phyloP scores from a whole-genome alignment of 1,140 invertebrate species.

The Sminthurides bifidus region DNA sequence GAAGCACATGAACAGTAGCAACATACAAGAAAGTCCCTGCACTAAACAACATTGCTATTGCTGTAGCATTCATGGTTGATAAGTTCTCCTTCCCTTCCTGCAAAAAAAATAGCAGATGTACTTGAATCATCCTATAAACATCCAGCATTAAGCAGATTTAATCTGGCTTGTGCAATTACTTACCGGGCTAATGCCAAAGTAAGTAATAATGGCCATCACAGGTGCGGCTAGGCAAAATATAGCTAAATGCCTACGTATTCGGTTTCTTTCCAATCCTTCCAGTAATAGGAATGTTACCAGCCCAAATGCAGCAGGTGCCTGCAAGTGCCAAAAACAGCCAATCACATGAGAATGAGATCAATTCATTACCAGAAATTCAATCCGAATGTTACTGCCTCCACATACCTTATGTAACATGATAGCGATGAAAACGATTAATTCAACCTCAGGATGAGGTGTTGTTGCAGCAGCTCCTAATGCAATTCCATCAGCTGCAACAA shows the following conservation, averaged over 20 bases:
- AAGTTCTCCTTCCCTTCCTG: conserved; percentile 55
- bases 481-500: conserved; percentile 74
- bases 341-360: conserved; percentile 2
- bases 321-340: background rate
- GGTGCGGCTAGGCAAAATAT: conserved; percentile 91
- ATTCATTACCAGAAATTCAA: too few relatives aligned
- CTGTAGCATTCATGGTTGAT: conserved; percentile 78
- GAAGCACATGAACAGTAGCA: conserved; percentile 93
- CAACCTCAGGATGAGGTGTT: conserved; percentile 86
- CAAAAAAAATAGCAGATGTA: background rate
- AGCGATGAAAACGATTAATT: conserved; percentile 93
- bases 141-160: background rate
- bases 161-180: conserved; percentile 32
- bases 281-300: conserved; percentile 92
- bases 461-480: conserved; percentile 92
- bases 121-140: background rate
- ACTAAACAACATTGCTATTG: conserved; percentile 94
- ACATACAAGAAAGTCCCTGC: conserved; percentile 96
- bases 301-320: conserved; percentile 95
- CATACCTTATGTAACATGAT: conserved; percentile 95
- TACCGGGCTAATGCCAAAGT: conserved; percentile 82
- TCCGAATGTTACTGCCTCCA: background rate
- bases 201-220: conserved; percentile 77
- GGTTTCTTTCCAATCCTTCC: conserved; percentile 77
- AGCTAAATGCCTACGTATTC: conserved; percentile 79